phyloP scores from a whole-genome alignment of 2,797 vertebrate species.

The Halcyon badia region DNA sequence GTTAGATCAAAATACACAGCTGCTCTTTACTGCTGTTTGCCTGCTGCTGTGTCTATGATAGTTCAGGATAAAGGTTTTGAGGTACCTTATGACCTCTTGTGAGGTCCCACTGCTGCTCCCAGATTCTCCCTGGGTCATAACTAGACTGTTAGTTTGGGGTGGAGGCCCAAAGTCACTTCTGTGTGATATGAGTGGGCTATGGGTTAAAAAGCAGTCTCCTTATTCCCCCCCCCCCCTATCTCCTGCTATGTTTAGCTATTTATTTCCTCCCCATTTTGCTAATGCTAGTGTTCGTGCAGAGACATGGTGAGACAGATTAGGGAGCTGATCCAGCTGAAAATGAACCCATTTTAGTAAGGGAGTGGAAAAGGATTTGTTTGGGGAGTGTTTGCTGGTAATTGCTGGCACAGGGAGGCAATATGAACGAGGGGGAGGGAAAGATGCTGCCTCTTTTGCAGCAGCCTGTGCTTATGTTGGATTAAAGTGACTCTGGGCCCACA shows the following conservation, averaged over 20 bases:
- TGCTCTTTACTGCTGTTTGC: background rate
- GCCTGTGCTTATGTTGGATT: background rate
- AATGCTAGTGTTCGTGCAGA: slow-evolving; percentile 39
- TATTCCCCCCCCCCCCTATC: background rate
- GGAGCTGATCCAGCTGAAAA: slow-evolving; percentile 65
- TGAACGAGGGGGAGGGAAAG: background rate
- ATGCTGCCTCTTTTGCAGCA: background rate
- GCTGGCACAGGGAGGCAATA: background rate
- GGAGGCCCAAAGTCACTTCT: background rate
- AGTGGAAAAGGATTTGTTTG: slow-evolving; percentile 36
- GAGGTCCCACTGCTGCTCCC: background rate
- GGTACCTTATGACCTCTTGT: background rate
- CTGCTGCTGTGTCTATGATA: background rate
- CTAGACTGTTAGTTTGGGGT: background rate
- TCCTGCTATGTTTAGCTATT: background rate
- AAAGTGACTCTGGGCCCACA: background rate
- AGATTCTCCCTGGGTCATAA: background rate
- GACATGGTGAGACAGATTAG: slow-evolving; percentile 60
- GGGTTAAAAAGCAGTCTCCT: background rate
- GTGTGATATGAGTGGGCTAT: background rate
- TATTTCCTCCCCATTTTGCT: slow-evolving; percentile 50
- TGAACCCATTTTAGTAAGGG: slow-evolving; percentile 27
- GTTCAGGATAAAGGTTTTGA: background rate
- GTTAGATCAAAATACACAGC: background rate
- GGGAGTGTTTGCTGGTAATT: background rate